Percentiles rank a stretch among this genome's conserved stretches.
phyloP scores from a whole-genome alignment of 2,888 invertebrate species.

The Stramonita haemastoma region DNA sequence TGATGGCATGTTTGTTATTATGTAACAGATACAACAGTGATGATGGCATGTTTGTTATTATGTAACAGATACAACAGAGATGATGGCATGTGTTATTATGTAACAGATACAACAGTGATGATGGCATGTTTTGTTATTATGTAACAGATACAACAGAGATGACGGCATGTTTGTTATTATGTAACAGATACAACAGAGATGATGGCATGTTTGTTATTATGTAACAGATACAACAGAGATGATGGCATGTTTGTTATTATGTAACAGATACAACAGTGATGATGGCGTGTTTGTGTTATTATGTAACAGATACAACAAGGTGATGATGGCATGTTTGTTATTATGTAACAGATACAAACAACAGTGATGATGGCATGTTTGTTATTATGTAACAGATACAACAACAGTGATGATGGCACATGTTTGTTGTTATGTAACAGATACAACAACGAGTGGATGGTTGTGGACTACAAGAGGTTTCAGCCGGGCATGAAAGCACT shows the following conservation, averaged over 20 bases:
- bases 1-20: no score
- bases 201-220: no score
- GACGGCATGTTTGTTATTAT: background rate
- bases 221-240: no score
- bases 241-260: background rate
- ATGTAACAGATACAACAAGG: slow-evolving; percentile 84
- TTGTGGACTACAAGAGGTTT: slow-evolving; percentile 86
- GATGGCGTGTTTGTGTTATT: background rate
- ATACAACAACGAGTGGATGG: slow-evolving; percentile 92
- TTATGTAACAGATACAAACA: background rate
- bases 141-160: slow-evolving; percentile 81
- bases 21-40: no score
- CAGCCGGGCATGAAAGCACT: slow-evolving; percentile 76
- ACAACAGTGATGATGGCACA: slow-evolving; percentile 66
- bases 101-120: background rate
- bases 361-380: background rate
- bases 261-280: slow-evolving; percentile 85
- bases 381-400: slow-evolving; percentile 79
- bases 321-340: slow-evolving; percentile 83
- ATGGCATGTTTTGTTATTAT: background rate
- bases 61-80: slow-evolving; percentile 85
- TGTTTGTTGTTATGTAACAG: slow-evolving; percentile 56
- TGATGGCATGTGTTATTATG: no score
- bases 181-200: slow-evolving; percentile 87
- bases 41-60: background rate